phyloP scores from a whole-genome alignment of 2,888 invertebrate genomes.

The Polymixis lichenea region DNA sequence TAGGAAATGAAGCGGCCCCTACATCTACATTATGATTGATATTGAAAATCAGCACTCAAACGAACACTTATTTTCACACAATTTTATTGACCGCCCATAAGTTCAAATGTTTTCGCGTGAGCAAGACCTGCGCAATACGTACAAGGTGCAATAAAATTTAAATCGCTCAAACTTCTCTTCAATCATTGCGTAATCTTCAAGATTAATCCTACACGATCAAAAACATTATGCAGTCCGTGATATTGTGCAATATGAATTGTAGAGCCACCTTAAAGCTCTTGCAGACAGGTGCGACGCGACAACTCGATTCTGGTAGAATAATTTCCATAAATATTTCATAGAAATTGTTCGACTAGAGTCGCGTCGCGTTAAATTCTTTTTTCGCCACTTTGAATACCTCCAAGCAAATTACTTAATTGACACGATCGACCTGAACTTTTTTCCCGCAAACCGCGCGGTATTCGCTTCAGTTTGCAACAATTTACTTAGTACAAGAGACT shows the following conservation, averaged over 20 bases:
- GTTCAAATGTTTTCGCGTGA: not conserved
- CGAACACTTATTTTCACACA: not conserved
- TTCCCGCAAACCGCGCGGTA: not conserved
- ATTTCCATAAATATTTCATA: too few species aligned
- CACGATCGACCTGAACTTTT: not conserved
- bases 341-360: too few species aligned
- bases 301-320: too few species aligned
- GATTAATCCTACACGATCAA: not conserved
- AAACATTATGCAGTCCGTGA: not conserved
- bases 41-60: not conserved
- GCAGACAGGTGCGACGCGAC: too few species aligned
- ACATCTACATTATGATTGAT: not conserved
- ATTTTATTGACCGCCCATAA: not conserved
- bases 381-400: not conserved
- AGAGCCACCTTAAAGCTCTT: too few species aligned
- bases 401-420: not conserved
- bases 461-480: too few species aligned
- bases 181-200: not conserved
- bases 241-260: not conserved
- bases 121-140: not conserved
- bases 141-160: not conserved
- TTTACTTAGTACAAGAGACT: conserved; percentile 1
- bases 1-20: not conserved
- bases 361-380: not conserved
- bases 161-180: not conserved